A percentile compares a stretch with the other conserved stretches of the same genome.
These are phyloP conservation scores for Athalia circularis DNA, from an alignment of 2,888 invertebrate species.

Conservation along the genomic window DNA sequence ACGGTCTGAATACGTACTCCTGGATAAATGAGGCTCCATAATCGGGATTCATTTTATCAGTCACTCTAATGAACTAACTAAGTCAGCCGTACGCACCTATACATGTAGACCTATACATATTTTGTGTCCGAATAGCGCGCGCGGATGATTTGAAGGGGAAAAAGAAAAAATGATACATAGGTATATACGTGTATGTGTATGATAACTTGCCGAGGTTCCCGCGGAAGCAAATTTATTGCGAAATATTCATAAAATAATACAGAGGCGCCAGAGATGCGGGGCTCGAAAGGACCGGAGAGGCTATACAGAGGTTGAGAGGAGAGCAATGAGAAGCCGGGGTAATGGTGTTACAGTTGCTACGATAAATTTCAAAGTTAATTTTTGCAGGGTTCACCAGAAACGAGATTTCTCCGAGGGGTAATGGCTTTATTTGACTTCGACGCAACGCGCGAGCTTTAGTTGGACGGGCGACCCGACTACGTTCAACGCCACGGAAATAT, in stretches of 20 bases:
- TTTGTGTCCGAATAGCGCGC: too few species aligned
- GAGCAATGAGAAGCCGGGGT: conserved; percentile 39
- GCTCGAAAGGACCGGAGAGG: conserved; percentile 1
- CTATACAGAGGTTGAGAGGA: neutral
- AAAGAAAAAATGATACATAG: too few species aligned
- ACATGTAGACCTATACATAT: neutral
- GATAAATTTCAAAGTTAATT: conserved; percentile 44
- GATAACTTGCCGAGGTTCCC: conserved; percentile 14
- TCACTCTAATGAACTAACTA: neutral
- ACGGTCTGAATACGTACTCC: neutral
- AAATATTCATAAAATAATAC: conserved; percentile 44
- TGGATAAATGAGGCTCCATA: neutral
- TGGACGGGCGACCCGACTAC: conserved; percentile 15
- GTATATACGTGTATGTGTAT: neutral
- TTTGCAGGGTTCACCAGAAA: conserved; percentile 43
- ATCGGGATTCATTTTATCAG: neutral
- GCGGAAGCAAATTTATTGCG: conserved; percentile 30
- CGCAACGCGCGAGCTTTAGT: conserved; percentile 27
- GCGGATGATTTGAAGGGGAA: too few species aligned
- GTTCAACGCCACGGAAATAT: conserved; percentile 34
- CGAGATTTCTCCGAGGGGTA: conserved; percentile 34
- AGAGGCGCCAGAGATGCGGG: conserved; percentile 28
- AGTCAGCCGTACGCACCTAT: neutral
- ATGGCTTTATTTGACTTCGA: conserved; percentile 43
- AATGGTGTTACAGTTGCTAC: conserved; percentile 44